These are phyloP conservation scores for Helicolenus hilgendorfi DNA, from an alignment of 2,797 vertebrate genomes.

Conservation along the genomic window DNA sequence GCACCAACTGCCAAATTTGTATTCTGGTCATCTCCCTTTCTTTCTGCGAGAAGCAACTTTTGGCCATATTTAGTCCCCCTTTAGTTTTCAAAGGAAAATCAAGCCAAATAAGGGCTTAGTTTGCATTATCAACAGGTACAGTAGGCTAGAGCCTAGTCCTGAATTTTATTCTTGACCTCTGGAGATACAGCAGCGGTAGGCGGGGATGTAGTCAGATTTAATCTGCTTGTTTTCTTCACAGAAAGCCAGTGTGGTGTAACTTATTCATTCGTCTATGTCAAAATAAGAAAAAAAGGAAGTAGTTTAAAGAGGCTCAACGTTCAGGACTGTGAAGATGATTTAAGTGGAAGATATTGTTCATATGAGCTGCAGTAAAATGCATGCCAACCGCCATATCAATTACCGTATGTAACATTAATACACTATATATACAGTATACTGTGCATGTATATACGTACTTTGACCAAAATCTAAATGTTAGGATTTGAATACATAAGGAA, in stretches of 20 bases:
- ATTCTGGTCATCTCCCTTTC: slow-evolving; percentile 53
- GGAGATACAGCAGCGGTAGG: background rate
- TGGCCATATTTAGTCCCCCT: slow-evolving; percentile 39
- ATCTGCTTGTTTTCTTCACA: background rate
- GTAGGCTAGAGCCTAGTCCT: background rate
- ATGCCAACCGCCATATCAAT: fast-evolving
- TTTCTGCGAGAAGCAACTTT: slow-evolving; percentile 34
- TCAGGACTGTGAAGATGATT: background rate
- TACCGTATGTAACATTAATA: too few relatives aligned
- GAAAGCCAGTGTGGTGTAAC: background rate
- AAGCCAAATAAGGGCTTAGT: slow-evolving; percentile 4
- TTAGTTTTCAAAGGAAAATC: slow-evolving; percentile 31
- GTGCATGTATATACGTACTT: too few relatives aligned
- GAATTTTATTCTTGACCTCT: slow-evolving; percentile 13
- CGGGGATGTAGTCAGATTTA: background rate
- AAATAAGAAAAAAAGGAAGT: background rate
- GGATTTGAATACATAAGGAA: too few relatives aligned
- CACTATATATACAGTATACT: too few relatives aligned
- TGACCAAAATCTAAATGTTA: too few relatives aligned
- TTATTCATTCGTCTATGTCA: slow-evolving; percentile 15
- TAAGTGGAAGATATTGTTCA: background rate
- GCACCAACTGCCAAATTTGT: slow-evolving; percentile 52
- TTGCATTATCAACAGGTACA: slow-evolving; percentile 18
- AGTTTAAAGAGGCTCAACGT: background rate
- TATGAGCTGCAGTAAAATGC: background rate